Base-by-base conservation (phyloP, 2,888 invertebrate genomes). In the Gymnosoma rotundatum region DNA sequence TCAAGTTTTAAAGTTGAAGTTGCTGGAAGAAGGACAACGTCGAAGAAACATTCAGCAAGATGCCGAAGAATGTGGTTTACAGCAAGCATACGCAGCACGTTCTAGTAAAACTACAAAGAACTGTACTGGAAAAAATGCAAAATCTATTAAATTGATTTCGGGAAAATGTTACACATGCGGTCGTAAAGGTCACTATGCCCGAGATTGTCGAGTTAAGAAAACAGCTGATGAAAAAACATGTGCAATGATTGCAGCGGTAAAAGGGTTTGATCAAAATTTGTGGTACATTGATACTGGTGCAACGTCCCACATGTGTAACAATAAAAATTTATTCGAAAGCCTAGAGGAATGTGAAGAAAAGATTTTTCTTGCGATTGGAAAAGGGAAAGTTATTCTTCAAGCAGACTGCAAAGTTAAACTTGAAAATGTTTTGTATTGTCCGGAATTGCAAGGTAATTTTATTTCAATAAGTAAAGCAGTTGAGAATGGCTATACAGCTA, bases 281-380 rank as follows among this genome's bases (percentile, higher is more conserved):
- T 64, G 64, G 64, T 64, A 64, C 21, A 21, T 64, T 48, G 61
- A 20, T 18, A 42, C 20, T 63, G 61, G 61, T 5, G 70, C 78
- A n/a, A 70, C 78, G 20, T 50, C 69, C 0, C 63, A 64, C 66
- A 56, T 63, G 69, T 70, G 50, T 16, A 72, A 72, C 9, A 25
- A 58, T 20, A 63, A 48, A 6, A 45, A 64, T 2, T 42, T 66
- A 14, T 58, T 79, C 1, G 45, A 32, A 36, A 36, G 4, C 6
- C 18, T 50, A 3, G 20, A 67, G 7, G 3, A 18, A 36, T 52
- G 52, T 12, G 18, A 56, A 5, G 80, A 73, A 50, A 66, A 54
- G 16, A 80, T 80, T 50, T 54, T 14, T 58, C 52, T 80, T 8
- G 73, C 78, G 8, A 50, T 50, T 20, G 58, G 60, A 2, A 72